Percentiles rank a stretch among this genome's conserved stretches.
phyloP scores from a whole-genome alignment of 2,113 vertebrate genomes.

The Tragelaphus strepsiceros region DNA sequence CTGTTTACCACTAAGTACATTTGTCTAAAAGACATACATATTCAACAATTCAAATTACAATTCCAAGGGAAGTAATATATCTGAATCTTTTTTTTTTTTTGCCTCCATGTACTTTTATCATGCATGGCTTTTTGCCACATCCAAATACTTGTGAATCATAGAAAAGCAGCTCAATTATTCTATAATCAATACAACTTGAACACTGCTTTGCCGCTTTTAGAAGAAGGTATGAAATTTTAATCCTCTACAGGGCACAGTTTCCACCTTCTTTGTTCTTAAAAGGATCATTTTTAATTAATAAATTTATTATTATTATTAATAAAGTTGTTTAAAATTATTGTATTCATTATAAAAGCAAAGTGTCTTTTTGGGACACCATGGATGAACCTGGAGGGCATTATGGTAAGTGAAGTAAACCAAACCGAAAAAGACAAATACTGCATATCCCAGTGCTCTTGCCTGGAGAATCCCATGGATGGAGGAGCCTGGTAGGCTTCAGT shows the following conservation, averaged over 20 bases:
- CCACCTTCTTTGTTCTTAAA: background rate
- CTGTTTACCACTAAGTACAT: background rate
- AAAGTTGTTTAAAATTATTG: background rate
- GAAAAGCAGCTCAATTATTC: background rate
- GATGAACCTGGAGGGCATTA: background rate
- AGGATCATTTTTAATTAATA: background rate
- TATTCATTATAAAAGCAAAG: background rate
- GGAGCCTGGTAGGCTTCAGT: too few species aligned
- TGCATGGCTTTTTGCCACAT: background rate
- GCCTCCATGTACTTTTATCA: background rate
- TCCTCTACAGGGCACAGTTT: background rate
- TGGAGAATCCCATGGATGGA: too few species aligned
- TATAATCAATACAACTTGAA: background rate
- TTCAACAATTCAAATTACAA: background rate
- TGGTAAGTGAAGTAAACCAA: background rate
- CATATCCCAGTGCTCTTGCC: too few species aligned
- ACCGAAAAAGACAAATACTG: background rate
- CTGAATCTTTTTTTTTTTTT: background rate
- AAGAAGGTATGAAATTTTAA: background rate
- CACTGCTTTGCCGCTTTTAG: background rate
- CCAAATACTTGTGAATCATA: background rate
- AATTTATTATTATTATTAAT: background rate
- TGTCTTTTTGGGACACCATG: background rate
- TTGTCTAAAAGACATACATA: background rate
- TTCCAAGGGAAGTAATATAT: background rate